Evolutionary conservation across 1,140 invertebrate species (phyloP).

Genomic region (roundworm (Caenorhabditis elegans)): WBcel235 BX284603.4:5616001-5616500

Average conservation of each 20-base stretch:
- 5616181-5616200: conserved; percentile 68
- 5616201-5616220: conserved; percentile 71
- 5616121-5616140: too few species aligned
- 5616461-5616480: conserved; percentile 79
- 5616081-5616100: conserved; percentile 82
- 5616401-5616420: conserved; percentile 85
- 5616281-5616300: conserved; percentile 83
- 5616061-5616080: conserved; percentile 78
- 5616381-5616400: conserved; percentile 76
- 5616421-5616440: conserved; percentile 87
- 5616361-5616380: too few species aligned
- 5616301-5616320: conserved; percentile 91
- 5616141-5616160: conserved; percentile 70
- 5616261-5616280: conserved; percentile 70
- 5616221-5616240: conserved; percentile 70
- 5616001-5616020: conserved; percentile 72
- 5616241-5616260: conserved; percentile 71
- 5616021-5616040: conserved; percentile 87
- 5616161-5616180: conserved; percentile 61
- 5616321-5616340: conserved; percentile 70
- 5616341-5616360: conserved; percentile 72
- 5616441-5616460: conserved; percentile 87
- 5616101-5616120: conserved; percentile 86
- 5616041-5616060: conserved; percentile 82
- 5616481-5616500: conserved; percentile 75